Base-by-base conservation (phyloP, 1,140 invertebrate genomes). In the Calosoma granatense region DNA sequence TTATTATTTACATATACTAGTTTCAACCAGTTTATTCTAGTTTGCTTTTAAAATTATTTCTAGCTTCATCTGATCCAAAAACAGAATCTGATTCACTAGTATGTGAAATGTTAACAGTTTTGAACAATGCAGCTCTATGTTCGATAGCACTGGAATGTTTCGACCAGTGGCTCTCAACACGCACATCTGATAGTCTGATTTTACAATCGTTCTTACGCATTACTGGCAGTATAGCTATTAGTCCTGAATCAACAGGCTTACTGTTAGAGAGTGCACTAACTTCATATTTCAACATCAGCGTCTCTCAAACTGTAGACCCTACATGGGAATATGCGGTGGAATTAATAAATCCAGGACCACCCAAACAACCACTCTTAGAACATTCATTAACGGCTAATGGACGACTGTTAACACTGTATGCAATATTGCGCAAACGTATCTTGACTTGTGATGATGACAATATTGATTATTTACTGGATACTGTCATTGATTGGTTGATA, bases 351-450 rank as follows among this genome's bases (percentile, higher is more conserved):
- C 57, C 65, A 41, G 55, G 56, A 26, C 36, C 52, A 15, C 39
- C 57, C 20, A 70, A 68, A 56, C 63, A 64, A 47, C 56, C 51
- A 15, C 64, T 65, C 54, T 57, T 72, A 20, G 67, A 70, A 58
- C 26, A 65, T 54, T 55, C 56, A 1, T 54, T 68, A 51, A 43
- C 67, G 11, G 56, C 53, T 52, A 63, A 66, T 30, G 66, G 65
- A 1, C 58, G 61, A 23, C 55, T 71, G 53, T 60, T 72, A 22
- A 65, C 65, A n/a, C 59, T 72, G 15, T 64, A 72, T 57, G 64
- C 62, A 12, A 56, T 71, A 20, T 59, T 71, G n/a, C 53, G 70
- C n/a, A 62, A 70, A 51, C 64, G 61, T 60, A 61, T 66, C n/a
- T 20, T 53, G 2, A 63, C 56, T 52, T 62, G 53, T 56, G 57